Evolutionary conservation across 2,113 vertebrate genomes (phyloP).

Genomic region (Rhagologus leucostigma): DNA sequence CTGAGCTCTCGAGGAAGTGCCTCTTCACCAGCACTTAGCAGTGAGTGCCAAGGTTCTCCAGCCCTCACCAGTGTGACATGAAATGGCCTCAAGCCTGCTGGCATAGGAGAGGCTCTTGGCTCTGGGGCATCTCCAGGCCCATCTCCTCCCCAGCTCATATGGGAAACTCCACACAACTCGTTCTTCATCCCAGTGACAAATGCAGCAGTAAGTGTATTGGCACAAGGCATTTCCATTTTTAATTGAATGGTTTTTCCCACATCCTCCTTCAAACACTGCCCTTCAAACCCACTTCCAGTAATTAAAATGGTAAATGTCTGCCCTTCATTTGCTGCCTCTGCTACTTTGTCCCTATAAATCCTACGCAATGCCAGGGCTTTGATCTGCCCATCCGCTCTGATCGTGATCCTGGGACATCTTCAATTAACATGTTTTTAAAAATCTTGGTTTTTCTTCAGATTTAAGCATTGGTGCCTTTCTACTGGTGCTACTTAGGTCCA

Average conservation of each 20-base stretch:
- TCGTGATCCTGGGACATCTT: not conserved
- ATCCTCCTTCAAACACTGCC: not conserved
- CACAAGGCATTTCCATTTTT: not conserved
- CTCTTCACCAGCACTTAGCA: not conserved
- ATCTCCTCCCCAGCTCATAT: not conserved
- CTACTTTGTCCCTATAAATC: not conserved
- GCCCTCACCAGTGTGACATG: fast-evolving
- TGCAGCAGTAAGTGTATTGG: not conserved
- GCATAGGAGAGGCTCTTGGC: not conserved
- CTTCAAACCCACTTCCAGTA: not conserved
- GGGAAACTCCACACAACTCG: not conserved
- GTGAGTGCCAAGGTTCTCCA: not conserved
- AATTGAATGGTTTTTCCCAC: conserved; percentile 8
- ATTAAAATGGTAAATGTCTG: conserved; percentile 5
- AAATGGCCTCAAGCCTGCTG: not conserved
- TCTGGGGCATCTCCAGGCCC: not conserved
- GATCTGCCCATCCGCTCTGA: not conserved
- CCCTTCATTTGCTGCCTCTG: not conserved
- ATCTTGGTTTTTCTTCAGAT: not conserved
- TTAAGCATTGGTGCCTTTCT: not conserved
- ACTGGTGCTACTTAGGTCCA: not conserved
- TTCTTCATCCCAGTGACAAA: not conserved
- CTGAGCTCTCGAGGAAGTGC: not conserved
- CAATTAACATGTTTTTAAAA: not conserved
- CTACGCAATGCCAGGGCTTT: not conserved